These are phyloP conservation scores for Aptenodytes patagonicus DNA, from an alignment of 2,113 vertebrate genomes.

Conservation along the genomic window DNA sequence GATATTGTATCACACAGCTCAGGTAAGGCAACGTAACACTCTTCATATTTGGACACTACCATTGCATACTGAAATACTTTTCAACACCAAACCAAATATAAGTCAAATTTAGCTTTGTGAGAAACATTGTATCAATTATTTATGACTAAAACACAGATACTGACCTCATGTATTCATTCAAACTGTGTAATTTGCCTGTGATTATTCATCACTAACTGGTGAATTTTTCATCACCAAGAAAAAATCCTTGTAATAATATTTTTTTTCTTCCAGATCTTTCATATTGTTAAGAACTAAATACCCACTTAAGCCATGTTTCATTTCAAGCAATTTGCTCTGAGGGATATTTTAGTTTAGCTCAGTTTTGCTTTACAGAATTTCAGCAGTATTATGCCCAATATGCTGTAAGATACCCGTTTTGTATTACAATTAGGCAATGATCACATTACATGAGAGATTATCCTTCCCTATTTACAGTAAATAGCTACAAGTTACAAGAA, in stretches of 20 bases:
- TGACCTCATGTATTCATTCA: background rate
- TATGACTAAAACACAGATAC: background rate
- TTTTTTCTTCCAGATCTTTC: background rate
- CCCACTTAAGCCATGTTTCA: conserved; percentile 14
- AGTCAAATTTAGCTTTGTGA: background rate
- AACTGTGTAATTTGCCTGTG: background rate
- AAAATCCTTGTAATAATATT: background rate
- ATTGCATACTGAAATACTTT: background rate
- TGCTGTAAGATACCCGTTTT: background rate
- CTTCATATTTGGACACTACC: background rate
- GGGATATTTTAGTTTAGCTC: conserved; percentile 17
- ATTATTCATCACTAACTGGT: background rate
- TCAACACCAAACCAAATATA: background rate
- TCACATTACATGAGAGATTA: conserved; percentile 67
- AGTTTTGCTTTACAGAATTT: conserved; percentile 19
- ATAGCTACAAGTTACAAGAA: conserved; percentile 56
- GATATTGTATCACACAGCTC: background rate
- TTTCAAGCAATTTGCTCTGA: conserved; percentile 49
- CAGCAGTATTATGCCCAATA: conserved; percentile 3
- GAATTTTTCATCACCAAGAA: background rate
- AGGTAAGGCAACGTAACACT: background rate
- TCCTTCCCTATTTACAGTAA: conserved; percentile 51
- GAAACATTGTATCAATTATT: background rate
- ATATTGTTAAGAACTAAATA: conserved; percentile 5
- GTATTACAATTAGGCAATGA: conserved; percentile 49